These are phyloP conservation scores for Setipinna tenuifilis DNA, from an alignment of 2,797 vertebrate genomes.

Conservation along the genomic window DNA sequence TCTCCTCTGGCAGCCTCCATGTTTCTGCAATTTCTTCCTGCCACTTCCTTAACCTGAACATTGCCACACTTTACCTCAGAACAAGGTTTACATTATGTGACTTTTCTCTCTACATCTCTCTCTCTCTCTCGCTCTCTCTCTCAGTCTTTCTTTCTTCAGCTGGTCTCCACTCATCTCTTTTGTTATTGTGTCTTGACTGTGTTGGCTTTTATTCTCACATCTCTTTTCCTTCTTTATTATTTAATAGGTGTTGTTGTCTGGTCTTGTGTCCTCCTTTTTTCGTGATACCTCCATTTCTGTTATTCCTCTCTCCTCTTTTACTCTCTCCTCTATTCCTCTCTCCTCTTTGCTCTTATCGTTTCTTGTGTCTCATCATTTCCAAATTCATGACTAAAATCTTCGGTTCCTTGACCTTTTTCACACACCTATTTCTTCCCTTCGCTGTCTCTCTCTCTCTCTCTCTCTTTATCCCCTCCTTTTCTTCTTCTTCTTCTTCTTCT, in stretches of 20 bases:
- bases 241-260: not conserved
- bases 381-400: not conserved
- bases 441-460: constrained; percentile 43
- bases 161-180: too few species aligned
- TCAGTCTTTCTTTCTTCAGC: too few species aligned
- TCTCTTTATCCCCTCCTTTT: constrained; percentile 40
- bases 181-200: too few species aligned
- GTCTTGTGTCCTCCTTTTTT: not conserved
- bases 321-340: not conserved
- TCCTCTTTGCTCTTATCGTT: not conserved
- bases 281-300: not conserved
- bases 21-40: too few species aligned
- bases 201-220: too few species aligned
- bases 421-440: not conserved
- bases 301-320: too few species aligned
- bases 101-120: too few species aligned
- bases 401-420: not conserved
- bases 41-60: too few species aligned
- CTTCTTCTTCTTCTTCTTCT: constrained; percentile 31
- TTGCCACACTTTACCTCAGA: too few species aligned
- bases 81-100: too few species aligned
- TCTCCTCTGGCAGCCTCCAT: too few species aligned
- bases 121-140: too few species aligned
- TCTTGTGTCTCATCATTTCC: not conserved
- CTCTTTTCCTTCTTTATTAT: not conserved